Conservation (phyloP, 2,888 invertebrate genomes). For the Cordilura impudica region DNA sequence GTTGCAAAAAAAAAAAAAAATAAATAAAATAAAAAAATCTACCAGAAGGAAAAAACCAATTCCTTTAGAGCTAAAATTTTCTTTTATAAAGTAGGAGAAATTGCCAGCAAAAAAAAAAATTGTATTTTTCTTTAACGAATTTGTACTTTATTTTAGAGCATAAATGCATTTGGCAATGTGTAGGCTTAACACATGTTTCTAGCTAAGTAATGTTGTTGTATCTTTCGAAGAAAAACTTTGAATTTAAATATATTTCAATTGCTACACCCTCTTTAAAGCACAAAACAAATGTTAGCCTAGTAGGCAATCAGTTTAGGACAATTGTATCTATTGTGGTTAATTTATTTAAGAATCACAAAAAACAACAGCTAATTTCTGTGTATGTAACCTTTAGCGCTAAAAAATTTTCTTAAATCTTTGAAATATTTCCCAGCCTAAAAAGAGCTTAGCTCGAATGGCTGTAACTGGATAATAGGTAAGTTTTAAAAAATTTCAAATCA, state of each 20-base stretch:
- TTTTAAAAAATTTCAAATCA: too few species aligned
- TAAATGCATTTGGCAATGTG: constrained; percentile 9
- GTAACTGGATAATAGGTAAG: too few species aligned
- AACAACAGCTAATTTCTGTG: too few species aligned
- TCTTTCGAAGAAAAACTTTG: constrained; percentile 1
- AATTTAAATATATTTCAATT: constrained; percentile 41
- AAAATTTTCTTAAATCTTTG: too few species aligned
- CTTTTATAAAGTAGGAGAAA: constrained; percentile 34
- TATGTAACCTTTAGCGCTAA: too few species aligned
- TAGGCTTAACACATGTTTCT: constrained; percentile 21
- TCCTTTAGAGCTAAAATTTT: constrained; percentile 28
- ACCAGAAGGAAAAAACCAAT: constrained; percentile 44
- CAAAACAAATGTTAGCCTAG: constrained; percentile 54
- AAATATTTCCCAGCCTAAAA: too few species aligned
- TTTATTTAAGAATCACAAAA: too few species aligned
- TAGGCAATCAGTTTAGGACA: constrained; percentile 60
- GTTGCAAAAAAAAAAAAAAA: constrained; percentile 42
- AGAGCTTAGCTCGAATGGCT: too few species aligned
- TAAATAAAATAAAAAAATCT: too few species aligned
- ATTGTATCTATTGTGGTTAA: constrained; percentile 43
- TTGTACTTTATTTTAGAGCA: constrained; percentile 51
- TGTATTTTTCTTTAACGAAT: not conserved
- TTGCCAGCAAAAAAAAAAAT: not conserved
- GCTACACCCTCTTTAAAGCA: constrained; percentile 51
- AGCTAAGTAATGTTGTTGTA: constrained; percentile 21